Evolutionary conservation across 2,113 vertebrate genomes (phyloP), one percentile per base, ranked within the genome.

Genomic region (Malurus elegans): DNA sequence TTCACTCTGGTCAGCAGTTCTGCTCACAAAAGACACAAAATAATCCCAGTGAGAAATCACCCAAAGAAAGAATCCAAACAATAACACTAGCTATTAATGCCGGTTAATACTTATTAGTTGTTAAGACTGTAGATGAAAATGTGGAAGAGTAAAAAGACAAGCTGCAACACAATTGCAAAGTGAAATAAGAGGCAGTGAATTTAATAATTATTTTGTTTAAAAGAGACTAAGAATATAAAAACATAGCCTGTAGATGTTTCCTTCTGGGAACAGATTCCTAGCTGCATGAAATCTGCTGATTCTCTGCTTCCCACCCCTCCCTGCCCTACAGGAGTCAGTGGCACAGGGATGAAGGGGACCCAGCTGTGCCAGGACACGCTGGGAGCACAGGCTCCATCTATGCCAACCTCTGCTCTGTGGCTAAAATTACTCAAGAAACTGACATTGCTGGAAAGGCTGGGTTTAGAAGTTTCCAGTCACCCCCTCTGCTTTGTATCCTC

Each of bases 261-360:
- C 25, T 67, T 56, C 48, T 76, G 20, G 42, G 10, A 54, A 36
- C 6, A 44, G 24, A 38, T 16, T 71, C 62, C 18, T 51, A 62
- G 32, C 8, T 67, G 48, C 42, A 45, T 32, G n/a, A 53, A 65
- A 79, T 53, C 25, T 3, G 0, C 12, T 1, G 2, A 36, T 56
- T 62, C 36, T 85, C 31, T 40, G 53, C 23, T 71, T 72, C 36
- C 44, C 71, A 72, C 5, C 1, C 2, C 31, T 84, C 23, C 23
- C 18, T 65, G 6, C 18, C 14, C 17, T 75, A 2, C 13, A 14
- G 15, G 5, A 48, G 7, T 1, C 15, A 21, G 42, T 36, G 42
- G 42, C 1, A 0, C 4, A 2, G 45, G 26, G 32, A 44, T 1
- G 14, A 48, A 62, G 31, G 53, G 26, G n/a, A 7, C 18, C 32